A percentile compares a stretch with the other conserved stretches of the same genome.
These are phyloP conservation scores for Drosophila persimilis DNA, from an alignment of 1,140 invertebrate genomes.

Conservation along the genomic window DNA sequence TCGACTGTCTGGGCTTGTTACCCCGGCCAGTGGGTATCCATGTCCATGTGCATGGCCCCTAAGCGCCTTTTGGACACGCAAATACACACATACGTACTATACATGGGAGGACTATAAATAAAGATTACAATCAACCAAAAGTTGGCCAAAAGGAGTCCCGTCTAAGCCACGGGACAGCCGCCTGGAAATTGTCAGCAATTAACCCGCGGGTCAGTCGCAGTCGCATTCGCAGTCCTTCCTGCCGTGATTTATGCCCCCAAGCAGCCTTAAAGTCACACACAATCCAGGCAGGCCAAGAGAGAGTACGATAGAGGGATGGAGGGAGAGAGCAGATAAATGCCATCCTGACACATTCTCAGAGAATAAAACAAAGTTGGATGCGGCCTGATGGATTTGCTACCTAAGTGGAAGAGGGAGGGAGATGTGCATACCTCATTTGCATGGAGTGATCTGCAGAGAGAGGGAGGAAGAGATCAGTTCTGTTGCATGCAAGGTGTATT, in stretches of 20 bases:
- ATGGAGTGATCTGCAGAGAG: conserved; percentile 30
- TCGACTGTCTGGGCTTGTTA: conserved; percentile 67
- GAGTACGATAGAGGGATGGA: background rate
- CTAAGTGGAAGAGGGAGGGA: conserved; percentile 13
- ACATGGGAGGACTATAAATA: conserved; percentile 64
- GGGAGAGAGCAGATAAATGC: conserved; percentile 23
- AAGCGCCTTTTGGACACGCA: conserved; percentile 49
- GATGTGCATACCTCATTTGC: conserved; percentile 46
- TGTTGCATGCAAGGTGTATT: no score
- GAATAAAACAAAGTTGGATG: conserved; percentile 38
- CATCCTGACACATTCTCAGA: conserved; percentile 47
- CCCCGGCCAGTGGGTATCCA: conserved; percentile 59
- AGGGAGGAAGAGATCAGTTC: background rate
- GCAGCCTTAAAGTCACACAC: conserved; percentile 68
- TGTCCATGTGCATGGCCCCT: conserved; percentile 43
- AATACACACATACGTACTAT: conserved; percentile 30
- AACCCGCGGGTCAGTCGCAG: conserved; percentile 66
- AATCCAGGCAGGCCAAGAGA: conserved; percentile 55
- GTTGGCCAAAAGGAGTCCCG: conserved; percentile 46
- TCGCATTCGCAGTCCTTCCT: conserved; percentile 28
- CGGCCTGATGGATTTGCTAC: conserved; percentile 13
- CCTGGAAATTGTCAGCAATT: conserved; percentile 77
- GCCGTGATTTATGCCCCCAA: conserved; percentile 69
- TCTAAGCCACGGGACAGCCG: conserved; percentile 39
- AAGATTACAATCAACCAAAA: conserved; percentile 71